A percentile compares a stretch with the other conserved stretches of the same genome.
Conservation (phyloP, 1,140 invertebrate species). For the Zaprionus africanus region DNA sequence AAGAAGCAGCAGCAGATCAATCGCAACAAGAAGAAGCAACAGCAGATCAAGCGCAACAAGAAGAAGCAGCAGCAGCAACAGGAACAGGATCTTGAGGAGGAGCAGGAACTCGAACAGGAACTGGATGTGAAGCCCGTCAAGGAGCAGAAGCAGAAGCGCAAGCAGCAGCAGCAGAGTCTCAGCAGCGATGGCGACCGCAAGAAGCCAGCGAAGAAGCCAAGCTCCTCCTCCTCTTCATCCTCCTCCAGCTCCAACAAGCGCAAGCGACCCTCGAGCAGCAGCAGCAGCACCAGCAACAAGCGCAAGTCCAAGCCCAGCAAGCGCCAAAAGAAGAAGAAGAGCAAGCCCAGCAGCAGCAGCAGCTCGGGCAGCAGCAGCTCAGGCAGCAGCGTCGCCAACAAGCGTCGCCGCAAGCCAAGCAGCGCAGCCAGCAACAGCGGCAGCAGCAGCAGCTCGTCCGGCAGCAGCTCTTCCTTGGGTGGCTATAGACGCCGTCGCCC, state of each 20-base stretch:
- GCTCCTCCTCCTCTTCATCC: constrained; percentile 17
- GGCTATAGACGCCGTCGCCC: constrained; percentile 68
- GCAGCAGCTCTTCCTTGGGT: constrained; percentile 39
- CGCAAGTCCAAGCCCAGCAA: constrained; percentile 32
- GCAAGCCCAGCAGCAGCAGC: constrained; percentile 23
- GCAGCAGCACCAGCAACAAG: constrained; percentile 28
- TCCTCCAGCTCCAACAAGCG: constrained; percentile 23
- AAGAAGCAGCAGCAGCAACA: constrained; percentile 28
- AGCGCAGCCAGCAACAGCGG: constrained; percentile 34
- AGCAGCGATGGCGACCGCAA: constrained; percentile 12
- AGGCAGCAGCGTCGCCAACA: constrained; percentile 33
- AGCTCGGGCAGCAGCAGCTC: constrained; percentile 19
- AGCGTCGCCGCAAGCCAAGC: constrained; percentile 36
- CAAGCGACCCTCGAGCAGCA: constrained; percentile 35
- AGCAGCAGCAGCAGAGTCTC: constrained; percentile 33
- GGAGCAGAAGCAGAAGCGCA: constrained; percentile 32
- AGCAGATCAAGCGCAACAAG: constrained; percentile 22
- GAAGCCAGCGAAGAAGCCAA: constrained; percentile 26
- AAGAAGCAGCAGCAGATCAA: constrained; percentile 32
- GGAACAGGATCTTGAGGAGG: background rate
- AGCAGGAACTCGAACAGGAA: constrained; percentile 18
- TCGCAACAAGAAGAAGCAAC: constrained; percentile 22
- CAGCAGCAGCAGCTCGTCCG: constrained; percentile 13
- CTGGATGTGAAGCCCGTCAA: background rate
- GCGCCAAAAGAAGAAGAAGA: constrained; percentile 46